Conservation (phyloP, 53 echinoderm and acorn worm genomes). For the Pentamera pediparva region DNA sequence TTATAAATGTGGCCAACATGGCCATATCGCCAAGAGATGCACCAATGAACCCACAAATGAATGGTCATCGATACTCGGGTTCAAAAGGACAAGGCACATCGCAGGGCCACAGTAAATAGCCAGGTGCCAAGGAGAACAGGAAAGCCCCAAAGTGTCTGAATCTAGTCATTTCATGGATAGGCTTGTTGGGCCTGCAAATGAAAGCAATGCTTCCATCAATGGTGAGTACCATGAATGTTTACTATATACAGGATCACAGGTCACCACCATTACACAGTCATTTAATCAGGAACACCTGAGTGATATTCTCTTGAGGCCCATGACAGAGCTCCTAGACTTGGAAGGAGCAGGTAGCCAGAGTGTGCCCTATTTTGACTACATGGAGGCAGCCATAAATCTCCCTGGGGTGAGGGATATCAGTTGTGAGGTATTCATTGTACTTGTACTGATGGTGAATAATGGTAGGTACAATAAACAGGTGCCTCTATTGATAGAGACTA, state of each 20-base stretch:
- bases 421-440: too few relatives aligned
- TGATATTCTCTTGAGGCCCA: not conserved
- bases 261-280: not conserved
- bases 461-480: too few relatives aligned
- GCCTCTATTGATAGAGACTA: too few relatives aligned
- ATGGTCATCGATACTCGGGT: not conserved
- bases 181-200: slow-evolving; percentile 11
- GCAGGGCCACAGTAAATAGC: not conserved
- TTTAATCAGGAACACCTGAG: not conserved
- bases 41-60: not conserved
- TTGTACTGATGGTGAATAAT: too few relatives aligned
- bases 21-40: not conserved
- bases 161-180: not conserved
- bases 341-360: too few relatives aligned
- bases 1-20: not conserved
- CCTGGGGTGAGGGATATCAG: too few relatives aligned
- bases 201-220: slow-evolving; percentile 6
- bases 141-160: not conserved
- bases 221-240: not conserved
- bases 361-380: too few relatives aligned
- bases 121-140: not conserved
- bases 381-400: too few relatives aligned
- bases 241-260: slow-evolving; percentile 28
- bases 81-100: slow-evolving; percentile 7
- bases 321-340: not conserved